Base-by-base conservation (phyloP, 1,140 invertebrate species). In the Drosophila sechellia region DNA sequence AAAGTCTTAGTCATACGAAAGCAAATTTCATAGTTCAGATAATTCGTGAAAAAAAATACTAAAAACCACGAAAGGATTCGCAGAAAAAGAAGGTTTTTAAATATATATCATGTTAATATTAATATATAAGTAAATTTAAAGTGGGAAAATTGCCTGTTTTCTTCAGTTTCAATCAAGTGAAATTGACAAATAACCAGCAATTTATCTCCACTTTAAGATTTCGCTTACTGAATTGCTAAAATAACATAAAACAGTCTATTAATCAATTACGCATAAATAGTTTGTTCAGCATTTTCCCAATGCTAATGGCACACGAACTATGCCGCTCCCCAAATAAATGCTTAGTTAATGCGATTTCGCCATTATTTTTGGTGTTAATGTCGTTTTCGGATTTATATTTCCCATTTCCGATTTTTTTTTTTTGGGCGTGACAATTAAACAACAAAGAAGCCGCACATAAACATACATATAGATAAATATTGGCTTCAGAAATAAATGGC, bases 361-460 rank as follows among this genome's bases (percentile, higher is more conserved):
- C 35, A 66, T 65, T 52, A 52, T 25, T 37, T 37, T 10, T 13
- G 27, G 37, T 34, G 59, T 27, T 68, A 35, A 52, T 68, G 64
- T 66, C 45, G 22, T 43, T 52, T 65, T 49, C 13, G 43, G 59
- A 17, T 22, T 22, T 22, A 22, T 22, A 3, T 22, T 22, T 0
- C 17, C 17, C 17, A 17, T 17, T 17, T 17, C 17, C 17, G 17
- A 17, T 22, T 22, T 3, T 22, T 22, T 22, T 22, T 22, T 49
- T 15, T 22, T 49, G 31, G 45, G 45, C 31, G 57, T 68, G 39
- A 35, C 61, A 68, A 54, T 69, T 37, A 69, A 69, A 55, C 49
- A 46, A 69, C 55, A 69, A 69, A 55, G 35, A 34, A 42, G 17
- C 40, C 39, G 48, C 59, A 52, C 25, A 42, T 2, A 17, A 15